Evolutionary conservation across 1,140 invertebrate species (phyloP).

Genomic region (Elysia chlorotica): DNA sequence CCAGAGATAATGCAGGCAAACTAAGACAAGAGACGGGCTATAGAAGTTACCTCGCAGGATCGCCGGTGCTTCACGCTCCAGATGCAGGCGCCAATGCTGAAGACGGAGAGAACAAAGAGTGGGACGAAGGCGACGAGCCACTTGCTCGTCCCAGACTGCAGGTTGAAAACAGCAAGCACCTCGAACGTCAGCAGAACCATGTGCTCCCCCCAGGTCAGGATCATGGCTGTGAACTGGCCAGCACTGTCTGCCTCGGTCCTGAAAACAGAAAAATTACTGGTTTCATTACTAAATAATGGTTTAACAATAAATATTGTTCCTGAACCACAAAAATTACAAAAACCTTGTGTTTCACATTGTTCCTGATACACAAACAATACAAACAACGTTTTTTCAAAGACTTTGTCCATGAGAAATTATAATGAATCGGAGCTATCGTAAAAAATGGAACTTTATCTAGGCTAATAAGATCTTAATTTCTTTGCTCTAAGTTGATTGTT

Average conservation of each 20-base stretch:
- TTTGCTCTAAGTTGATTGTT: no score
- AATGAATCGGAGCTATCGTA: not conserved
- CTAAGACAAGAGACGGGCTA: not conserved
- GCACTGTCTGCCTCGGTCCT: conserved; percentile 94
- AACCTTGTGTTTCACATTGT: no score
- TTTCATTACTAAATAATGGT: no score
- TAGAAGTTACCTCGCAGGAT: conserved; percentile 83
- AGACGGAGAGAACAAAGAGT: conserved; percentile 92
- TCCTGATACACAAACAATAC: not conserved
- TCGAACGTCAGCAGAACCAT: conserved; percentile 96
- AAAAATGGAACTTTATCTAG: no score
- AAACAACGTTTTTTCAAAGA: not conserved
- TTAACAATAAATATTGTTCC: no score
- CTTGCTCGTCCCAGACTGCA: conserved; percentile 80
- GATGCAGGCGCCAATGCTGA: conserved; percentile 94
- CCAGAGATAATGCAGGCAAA: no score
- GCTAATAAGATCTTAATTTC: no score
- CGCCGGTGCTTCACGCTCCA: conserved; percentile 98
- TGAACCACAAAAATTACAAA: not conserved
- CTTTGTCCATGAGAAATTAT: not conserved
- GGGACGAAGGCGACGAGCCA: conserved; percentile 95
- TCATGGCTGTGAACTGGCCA: conserved; percentile 96
- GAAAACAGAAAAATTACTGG: conserved; percentile 32
- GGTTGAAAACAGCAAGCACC: conserved; percentile 90
- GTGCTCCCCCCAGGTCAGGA: conserved; percentile 91